Evolutionary conservation across 2,888 invertebrate species (phyloP), one percentile per base, ranked within the genome.

Genomic region (Amorpha juglandis): DNA sequence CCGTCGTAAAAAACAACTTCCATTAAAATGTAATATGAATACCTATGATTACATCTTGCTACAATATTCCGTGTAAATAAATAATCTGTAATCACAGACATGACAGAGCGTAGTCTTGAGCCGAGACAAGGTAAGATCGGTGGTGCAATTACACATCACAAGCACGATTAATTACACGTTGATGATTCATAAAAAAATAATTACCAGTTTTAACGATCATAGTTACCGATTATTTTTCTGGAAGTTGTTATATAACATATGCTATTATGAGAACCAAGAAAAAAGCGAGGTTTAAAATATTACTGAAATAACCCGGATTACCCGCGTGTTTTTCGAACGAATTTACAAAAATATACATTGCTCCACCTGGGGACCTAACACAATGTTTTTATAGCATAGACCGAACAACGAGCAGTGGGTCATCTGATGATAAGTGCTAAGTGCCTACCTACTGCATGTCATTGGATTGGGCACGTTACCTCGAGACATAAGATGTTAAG

Each of bases 121-220:
- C 58, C 9, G 33, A 53, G 38, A 58, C 55, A 38, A 58, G 58
- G 58, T 58, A 58, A 58, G 16, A 58, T 58, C 58, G 11, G 19
- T 19, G 58, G 38, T 58, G 58, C 58, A 58, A 58, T 58, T 58
- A 58, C 58, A 35, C 58, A 58, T 42, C 11, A 38, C 11, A 38
- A 42, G 19, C 38, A 58, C 58, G 19, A 58, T 58, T 58, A 58
- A 58, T 58, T 58, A 58, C 42, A 38, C 58, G 58, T 19, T 58
- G 42, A 58, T 42, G 58, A 58, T 7, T 58, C 58, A 58, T 58
- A 42, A 58, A 58, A 42, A 14, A 8, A n/a, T 53, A 35, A 35
- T 53, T n/a, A n/a, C 38, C 38, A 14, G 55, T 55, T 55, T 55
- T 55, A 38, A 53, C n/a, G 9, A 55, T 14, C 12, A 4, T 42